Base-by-base conservation (phyloP, 2,797 vertebrate genomes). In the Peromyscus nudipes region DNA sequence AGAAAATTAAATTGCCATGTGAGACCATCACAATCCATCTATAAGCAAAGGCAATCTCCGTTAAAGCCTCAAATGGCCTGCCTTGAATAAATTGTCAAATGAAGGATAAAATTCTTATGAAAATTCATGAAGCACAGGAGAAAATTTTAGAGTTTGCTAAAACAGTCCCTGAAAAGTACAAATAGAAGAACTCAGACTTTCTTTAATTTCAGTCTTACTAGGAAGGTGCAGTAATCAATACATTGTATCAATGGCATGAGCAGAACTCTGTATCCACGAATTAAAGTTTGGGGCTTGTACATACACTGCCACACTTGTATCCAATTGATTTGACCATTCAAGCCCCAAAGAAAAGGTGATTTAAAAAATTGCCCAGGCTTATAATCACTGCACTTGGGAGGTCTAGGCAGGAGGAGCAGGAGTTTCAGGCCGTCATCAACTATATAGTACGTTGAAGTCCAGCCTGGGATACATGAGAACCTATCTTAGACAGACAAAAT, bases 151-250 rank as follows among this genome's bases (percentile, higher is more conserved):
- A 85, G 5, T 11, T 82, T 79, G 27, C 34, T 57, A 46, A 90
- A 87, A 71, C 21, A 90, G 12, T 62, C 11, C 57, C 52, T 34
- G 64, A 67, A 96, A 94, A 94, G 25, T 76, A 85, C 37, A 77
- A 73, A 79, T 55, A 17, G 4, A 91, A 89, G 23, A 6, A 80
- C 52, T 80, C 16, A 85, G 11, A 55, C 2, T 5, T 71, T 87
- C 67, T 57, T 87, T 71, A 27, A 27, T 37, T 71, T 87, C 49
- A 71, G 37, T 52, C 49, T 73, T 73, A 17, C n/a, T 71, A 37
- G 14, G 43, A 64, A 67, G 17, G 6, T 11, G 27, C 8, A 19
- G 49, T n/a, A 71, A 55, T 25, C 8, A 37, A 40, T 27, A 17
- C 57, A 21, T 55, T 40, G 14, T 25, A 71, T 55, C 67, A 12